Evolutionary conservation across 2,888 invertebrate species (phyloP).

Genomic region (Pheosia tremula): DNA sequence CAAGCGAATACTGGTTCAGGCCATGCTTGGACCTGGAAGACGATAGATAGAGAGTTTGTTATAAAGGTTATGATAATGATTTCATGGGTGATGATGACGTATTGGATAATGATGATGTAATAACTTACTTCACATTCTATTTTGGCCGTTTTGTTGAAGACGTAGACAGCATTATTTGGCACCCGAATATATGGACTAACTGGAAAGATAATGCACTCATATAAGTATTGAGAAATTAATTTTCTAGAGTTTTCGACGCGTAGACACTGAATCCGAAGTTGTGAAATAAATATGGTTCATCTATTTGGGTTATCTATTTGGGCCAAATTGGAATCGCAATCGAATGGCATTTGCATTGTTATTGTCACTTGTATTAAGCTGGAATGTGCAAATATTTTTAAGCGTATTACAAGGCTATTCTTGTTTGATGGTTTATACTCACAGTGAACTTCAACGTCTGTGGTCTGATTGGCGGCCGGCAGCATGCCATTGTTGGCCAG

Average conservation of each 20-base stretch:
- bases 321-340: too few relatives aligned
- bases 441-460: constrained; percentile 96
- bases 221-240: too few relatives aligned
- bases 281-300: too few relatives aligned
- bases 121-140: constrained; percentile 89
- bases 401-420: too few relatives aligned
- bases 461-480: constrained; percentile 91
- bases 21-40: constrained; percentile 90
- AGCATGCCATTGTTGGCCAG: constrained; percentile 94
- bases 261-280: too few relatives aligned
- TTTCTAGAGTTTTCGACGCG: too few relatives aligned
- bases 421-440: constrained; percentile 69
- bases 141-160: constrained; percentile 87
- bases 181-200: constrained; percentile 94
- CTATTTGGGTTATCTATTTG: too few relatives aligned
- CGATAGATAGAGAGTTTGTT: neutral
- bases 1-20: constrained; percentile 94
- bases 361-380: too few relatives aligned
- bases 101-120: constrained; percentile 2
- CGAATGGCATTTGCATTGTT: too few relatives aligned
- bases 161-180: constrained; percentile 89
- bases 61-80: neutral
- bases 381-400: too few relatives aligned
- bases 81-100: neutral
- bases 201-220: constrained; percentile 63